Evolutionary conservation across 2,888 invertebrate species (phyloP), one percentile per base, ranked within the genome.

Genomic region (Amphipyra tragopoginis): DNA sequence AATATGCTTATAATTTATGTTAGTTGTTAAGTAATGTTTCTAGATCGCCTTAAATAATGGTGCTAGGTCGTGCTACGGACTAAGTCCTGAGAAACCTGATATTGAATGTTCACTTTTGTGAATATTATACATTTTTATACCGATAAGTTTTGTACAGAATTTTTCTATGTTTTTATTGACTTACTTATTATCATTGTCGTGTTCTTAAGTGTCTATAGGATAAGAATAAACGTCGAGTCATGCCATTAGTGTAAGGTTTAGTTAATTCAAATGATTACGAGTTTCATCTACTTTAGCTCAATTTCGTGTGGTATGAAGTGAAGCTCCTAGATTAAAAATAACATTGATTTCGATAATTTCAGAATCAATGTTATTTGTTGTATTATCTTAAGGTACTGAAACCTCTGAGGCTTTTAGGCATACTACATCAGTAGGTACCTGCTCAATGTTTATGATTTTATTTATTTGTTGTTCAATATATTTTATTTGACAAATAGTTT

Each of bases 41-140:
- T 86, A 83, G 76, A 82, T 75, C 82, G 80, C 70, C 84, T 81
- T 76, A 79, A 89, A 77, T 78, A 84, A 89, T 93, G 93, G 93
- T 94, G 93, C 93, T 94, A 93, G 86, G 86, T 87, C 90, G 93
- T 93, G 93, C 93, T 93, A 92, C 89, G 92, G 92, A 91, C 91
- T 65, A 79, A 86, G 92, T 93, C 92, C 91, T 86, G 80, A 80
- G 79, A 85, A 91, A 90, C 89, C 89, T 91, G 90, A 91, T 88
- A 84, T 82, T 83, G 79, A 82, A 79, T 78, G 75, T 87, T 90
- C 89, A 90, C 89, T 87, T 79, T 89, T 90, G 92, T 93, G 92
- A 91, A 90, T 89, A 87, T 83, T 86, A 83, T 81, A 86, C 75
- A 80, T 78, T 76, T 78, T 77, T 80, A 77, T 83, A 86, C 42